Percentiles rank a stretch among this genome's conserved stretches.
Conservation (phyloP, 2,797 vertebrate genomes). For the Periophthalmus magnuspinnatus region DNA sequence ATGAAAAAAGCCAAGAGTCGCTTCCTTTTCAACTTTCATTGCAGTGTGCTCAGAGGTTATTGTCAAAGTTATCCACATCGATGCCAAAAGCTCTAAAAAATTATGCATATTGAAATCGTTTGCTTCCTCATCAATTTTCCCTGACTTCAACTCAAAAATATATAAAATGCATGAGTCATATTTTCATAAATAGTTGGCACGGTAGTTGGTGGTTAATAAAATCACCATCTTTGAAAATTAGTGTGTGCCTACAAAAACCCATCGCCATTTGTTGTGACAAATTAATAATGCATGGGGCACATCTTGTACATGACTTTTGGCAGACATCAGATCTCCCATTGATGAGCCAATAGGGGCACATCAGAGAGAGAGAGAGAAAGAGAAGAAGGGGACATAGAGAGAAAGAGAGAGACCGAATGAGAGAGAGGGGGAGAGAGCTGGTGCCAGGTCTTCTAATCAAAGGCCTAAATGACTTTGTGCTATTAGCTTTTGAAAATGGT, state of each 20-base stretch:
- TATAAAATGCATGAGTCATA: slow-evolving; percentile 12
- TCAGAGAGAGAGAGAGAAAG: slow-evolving; percentile 41
- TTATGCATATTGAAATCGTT: slow-evolving; percentile 5
- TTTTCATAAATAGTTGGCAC: background rate
- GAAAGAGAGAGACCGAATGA: background rate
- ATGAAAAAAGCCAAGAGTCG: background rate
- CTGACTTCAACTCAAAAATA: slow-evolving; percentile 17
- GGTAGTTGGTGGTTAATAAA: slow-evolving; percentile 19
- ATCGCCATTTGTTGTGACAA: slow-evolving; percentile 25
- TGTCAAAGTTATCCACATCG: background rate
- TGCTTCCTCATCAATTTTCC: background rate
- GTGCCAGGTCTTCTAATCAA: slow-evolving; percentile 53
- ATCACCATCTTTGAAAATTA: slow-evolving; percentile 22
- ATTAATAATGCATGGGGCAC: slow-evolving; percentile 66
- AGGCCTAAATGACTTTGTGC: slow-evolving; percentile 37
- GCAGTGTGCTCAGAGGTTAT: background rate
- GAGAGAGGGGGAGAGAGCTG: slow-evolving; percentile 13
- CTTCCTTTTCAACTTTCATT: background rate
- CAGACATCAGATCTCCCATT: slow-evolving; percentile 57
- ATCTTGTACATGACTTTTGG: slow-evolving; percentile 65
- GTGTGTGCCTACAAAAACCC: slow-evolving; percentile 8
- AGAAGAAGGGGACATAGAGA: background rate
- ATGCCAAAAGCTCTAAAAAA: slow-evolving; percentile 3
- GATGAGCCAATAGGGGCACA: slow-evolving; percentile 61
- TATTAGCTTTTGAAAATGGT: slow-evolving; percentile 31